Evolutionary conservation across 2,888 invertebrate genomes (phyloP).

Genomic region (Oligia fasciuncula): DNA sequence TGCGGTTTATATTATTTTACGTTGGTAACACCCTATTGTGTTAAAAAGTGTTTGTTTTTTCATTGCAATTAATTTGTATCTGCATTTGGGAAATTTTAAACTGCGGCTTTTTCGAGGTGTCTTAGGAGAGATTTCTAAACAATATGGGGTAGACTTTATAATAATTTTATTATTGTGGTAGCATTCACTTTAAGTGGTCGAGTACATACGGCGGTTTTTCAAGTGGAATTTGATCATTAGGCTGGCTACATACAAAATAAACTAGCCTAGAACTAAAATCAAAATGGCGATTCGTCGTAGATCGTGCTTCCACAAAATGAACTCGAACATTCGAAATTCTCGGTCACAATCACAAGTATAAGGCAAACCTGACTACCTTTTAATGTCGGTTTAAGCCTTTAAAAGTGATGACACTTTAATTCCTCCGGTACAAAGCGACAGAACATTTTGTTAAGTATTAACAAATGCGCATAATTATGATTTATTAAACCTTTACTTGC

Average conservation of each 20-base stretch:
- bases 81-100: slow-evolving; percentile 61
- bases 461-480: neutral
- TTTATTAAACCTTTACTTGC: neutral
- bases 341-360: neutral
- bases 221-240: neutral
- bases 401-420: neutral
- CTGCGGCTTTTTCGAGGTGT: slow-evolving; percentile 55
- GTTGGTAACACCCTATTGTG: slow-evolving; percentile 43
- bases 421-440: neutral
- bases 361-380: neutral
- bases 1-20: slow-evolving; percentile 33
- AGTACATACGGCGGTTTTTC: neutral
- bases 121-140: slow-evolving; percentile 43
- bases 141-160: slow-evolving; percentile 68
- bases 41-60: slow-evolving; percentile 33
- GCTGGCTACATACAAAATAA: neutral
- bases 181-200: slow-evolving; percentile 71
- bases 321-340: slow-evolving; percentile 12
- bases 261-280: slow-evolving; percentile 1
- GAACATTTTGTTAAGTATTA: neutral
- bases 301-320: neutral
- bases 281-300: neutral
- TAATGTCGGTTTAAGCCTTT: slow-evolving; percentile 11
- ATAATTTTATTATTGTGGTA: slow-evolving; percentile 82
- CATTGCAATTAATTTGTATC: slow-evolving; percentile 38